Percentiles rank a stretch among this genome's conserved stretches.
phyloP scores from a whole-genome alignment of 2,888 invertebrate species.

The Aspidiotus rigidus region DNA sequence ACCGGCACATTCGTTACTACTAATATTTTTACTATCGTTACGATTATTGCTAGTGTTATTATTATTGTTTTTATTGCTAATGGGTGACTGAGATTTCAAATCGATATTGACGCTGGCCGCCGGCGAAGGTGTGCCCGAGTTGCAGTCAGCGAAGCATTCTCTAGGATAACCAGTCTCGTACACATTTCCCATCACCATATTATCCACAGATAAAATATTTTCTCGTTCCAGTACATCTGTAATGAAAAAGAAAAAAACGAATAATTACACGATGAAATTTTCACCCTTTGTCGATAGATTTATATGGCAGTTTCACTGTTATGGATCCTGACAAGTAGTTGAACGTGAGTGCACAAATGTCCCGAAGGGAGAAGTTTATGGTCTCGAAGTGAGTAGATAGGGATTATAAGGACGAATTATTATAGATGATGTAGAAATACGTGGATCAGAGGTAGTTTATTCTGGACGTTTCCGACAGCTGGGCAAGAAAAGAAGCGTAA shows the following conservation, averaged over 20 bases:
- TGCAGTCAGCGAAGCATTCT: conserved; percentile 59
- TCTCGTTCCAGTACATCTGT: conserved; percentile 67
- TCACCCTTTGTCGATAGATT: no score
- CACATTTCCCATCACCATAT: conserved; percentile 58
- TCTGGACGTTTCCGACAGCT: no score
- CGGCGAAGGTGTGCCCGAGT: conserved; percentile 17
- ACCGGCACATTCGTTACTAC: conserved; percentile 1
- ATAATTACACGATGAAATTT: background rate
- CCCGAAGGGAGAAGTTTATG: no score
- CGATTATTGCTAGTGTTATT: conserved; percentile 21
- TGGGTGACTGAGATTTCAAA: conserved; percentile 17
- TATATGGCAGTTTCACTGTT: no score
- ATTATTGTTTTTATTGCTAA: conserved; percentile 18
- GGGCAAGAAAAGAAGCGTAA: no score
- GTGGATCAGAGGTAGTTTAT: no score
- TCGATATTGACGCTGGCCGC: conserved; percentile 21
- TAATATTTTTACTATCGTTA: conserved; percentile 17
- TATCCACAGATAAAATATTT: conserved; percentile 56
- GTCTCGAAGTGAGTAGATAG: no score
- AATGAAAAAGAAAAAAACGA: conserved; percentile 11
- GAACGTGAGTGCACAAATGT: no score
- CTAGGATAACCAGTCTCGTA: conserved; percentile 72
- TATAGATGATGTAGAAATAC: no score
- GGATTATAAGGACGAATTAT: no score
- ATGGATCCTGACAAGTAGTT: no score